phyloP scores from a whole-genome alignment of 2,888 invertebrate genomes.

The Heliconius charithonia region DNA sequence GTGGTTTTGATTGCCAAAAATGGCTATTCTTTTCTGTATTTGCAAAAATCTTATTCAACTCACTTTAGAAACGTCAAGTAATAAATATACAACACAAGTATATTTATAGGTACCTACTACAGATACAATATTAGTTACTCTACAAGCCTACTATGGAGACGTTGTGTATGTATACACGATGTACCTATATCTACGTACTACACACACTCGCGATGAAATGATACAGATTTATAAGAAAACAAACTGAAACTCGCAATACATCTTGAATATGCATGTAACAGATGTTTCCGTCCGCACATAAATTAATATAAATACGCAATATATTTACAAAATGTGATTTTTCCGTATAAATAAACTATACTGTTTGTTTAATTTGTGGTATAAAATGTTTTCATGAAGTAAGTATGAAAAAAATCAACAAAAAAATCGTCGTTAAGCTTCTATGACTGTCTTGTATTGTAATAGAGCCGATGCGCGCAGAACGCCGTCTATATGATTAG shows the following conservation, averaged over 20 bases:
- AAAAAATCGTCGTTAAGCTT: too few relatives aligned
- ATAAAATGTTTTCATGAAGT: background rate
- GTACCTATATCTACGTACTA: too few relatives aligned
- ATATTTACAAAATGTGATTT: constrained; percentile 11
- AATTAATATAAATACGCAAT: constrained; percentile 55
- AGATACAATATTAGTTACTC: background rate
- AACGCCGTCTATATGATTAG: background rate
- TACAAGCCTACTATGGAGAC: background rate
- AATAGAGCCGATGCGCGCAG: background rate
- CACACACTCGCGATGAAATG: constrained; percentile 7
- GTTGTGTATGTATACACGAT: background rate
- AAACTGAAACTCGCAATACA: constrained; percentile 58
- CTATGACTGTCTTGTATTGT: background rate
- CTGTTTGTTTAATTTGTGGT: background rate
- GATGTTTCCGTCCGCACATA: constrained; percentile 64
- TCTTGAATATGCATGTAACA: constrained; percentile 65
- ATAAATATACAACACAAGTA: background rate
- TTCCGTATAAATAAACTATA: background rate
- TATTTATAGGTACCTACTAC: background rate
- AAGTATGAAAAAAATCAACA: too few relatives aligned
- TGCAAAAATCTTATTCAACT: background rate
- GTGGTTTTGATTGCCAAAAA: too few relatives aligned
- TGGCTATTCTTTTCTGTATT: background rate
- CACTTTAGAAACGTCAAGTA: too few relatives aligned
- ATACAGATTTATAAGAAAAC: constrained; percentile 46